These are phyloP conservation scores for Pseudoips prasinana DNA, from an alignment of 2,888 invertebrate genomes.

Conservation along the genomic window DNA sequence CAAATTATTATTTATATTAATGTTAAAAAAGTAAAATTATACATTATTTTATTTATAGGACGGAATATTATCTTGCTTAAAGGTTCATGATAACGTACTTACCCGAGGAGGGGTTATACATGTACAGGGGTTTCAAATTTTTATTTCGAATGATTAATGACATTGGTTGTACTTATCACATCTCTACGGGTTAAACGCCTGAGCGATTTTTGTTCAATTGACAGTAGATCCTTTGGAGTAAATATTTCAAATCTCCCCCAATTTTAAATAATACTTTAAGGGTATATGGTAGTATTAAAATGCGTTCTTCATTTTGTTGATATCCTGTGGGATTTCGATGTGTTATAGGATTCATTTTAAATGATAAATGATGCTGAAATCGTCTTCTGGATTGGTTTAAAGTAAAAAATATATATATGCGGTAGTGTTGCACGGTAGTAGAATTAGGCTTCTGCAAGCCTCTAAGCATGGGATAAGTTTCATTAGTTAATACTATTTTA, in stretches of 20 bases:
- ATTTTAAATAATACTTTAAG: conserved; percentile 55
- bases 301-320: conserved; percentile 47
- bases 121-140: conserved; percentile 40
- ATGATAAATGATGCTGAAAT: conserved; percentile 49
- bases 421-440: no score
- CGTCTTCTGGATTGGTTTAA: conserved; percentile 6
- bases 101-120: no score
- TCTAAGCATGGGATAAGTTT: no score
- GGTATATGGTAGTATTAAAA: conserved; percentile 48
- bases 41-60: no score
- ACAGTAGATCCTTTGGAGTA: conserved; percentile 58
- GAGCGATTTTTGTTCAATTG: conserved; percentile 69
- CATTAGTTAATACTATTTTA: no score
- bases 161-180: conserved; percentile 38
- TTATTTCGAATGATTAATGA: conserved; percentile 73
- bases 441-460: no score
- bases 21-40: no score
- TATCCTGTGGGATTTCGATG: conserved; percentile 50
- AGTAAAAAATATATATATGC: no score
- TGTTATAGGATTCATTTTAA: conserved; percentile 34
- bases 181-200: conserved; percentile 49
- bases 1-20: no score
- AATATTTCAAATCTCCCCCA: conserved; percentile 43
- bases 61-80: no score
- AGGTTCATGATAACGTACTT: no score